These are phyloP conservation scores for Mus minutoides DNA, from an alignment of 2,797 vertebrate species.

Conservation along the genomic window DNA sequence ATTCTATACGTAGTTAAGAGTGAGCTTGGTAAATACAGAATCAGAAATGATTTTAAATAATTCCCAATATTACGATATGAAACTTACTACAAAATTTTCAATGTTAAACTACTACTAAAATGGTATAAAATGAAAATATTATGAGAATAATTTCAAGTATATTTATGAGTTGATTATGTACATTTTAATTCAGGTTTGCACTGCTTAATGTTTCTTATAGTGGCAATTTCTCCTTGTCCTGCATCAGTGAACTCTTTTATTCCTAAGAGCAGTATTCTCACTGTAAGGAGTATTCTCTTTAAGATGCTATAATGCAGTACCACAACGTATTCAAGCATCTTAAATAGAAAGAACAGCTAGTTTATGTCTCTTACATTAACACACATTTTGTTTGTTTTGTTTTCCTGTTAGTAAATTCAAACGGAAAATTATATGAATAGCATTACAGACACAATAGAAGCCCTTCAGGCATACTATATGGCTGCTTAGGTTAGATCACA, in stretches of 20 bases:
- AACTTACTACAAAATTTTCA: not conserved
- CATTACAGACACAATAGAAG: not conserved
- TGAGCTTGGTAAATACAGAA: not conserved
- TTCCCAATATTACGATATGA: not conserved
- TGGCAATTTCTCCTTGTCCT: not conserved
- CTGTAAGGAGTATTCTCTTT: not conserved
- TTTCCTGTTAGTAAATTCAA: not conserved
- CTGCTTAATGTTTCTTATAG: not conserved
- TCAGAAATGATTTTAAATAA: not conserved
- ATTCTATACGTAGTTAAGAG: not conserved
- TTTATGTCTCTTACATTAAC: not conserved
- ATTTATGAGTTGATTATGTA: not conserved
- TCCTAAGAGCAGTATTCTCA: not conserved
- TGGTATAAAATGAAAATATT: not conserved
- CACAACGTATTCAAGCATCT: not conserved
- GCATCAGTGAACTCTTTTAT: not conserved
- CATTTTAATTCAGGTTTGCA: not conserved
- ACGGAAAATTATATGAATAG: not conserved
- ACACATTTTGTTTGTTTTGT: not conserved
- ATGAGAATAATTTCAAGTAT: not conserved
- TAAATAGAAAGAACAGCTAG: not conserved
- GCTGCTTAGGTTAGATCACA: not conserved
- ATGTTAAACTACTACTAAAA: not conserved
- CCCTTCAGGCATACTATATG: not conserved
- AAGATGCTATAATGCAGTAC: not conserved